Percentiles rank a stretch among this genome's conserved stretches.
Evolutionary conservation across 1,140 invertebrate species (phyloP).

Genomic region (Formica selysi): DNA sequence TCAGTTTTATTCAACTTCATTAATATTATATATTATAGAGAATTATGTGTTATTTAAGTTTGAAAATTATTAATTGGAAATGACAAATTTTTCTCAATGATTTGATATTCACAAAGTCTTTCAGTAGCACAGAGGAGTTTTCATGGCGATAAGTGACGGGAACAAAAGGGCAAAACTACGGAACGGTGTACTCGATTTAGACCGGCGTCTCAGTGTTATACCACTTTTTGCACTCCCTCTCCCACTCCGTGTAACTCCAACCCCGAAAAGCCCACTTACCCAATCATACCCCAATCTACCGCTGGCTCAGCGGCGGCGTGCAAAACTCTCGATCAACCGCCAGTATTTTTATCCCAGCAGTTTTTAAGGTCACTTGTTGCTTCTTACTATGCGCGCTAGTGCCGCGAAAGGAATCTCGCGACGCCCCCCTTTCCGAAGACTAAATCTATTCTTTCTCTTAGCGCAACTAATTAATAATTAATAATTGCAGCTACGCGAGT

Average conservation of each 20-base stretch:
- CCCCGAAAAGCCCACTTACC: slow-evolving; percentile 80
- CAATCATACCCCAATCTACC: slow-evolving; percentile 75
- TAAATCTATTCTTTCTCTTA: neutral
- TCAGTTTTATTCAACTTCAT: slow-evolving; percentile 2
- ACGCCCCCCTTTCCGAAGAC: slow-evolving; percentile 13
- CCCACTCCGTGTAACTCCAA: slow-evolving; percentile 75
- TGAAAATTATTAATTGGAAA: neutral
- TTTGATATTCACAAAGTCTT: neutral
- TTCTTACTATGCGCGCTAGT: slow-evolving; percentile 81
- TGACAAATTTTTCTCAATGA: neutral
- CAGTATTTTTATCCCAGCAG: slow-evolving; percentile 82
- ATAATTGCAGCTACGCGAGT: neutral
- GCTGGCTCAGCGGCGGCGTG: slow-evolving; percentile 77
- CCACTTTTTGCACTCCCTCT: slow-evolving; percentile 50
- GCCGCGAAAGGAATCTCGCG: slow-evolving; percentile 24
- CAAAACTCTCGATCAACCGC: slow-evolving; percentile 84
- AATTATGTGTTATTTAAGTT: neutral
- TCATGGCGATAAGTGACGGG: neutral
- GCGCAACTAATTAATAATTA: slow-evolving; percentile 17
- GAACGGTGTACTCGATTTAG: neutral
- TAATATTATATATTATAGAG: neutral
- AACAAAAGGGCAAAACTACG: slow-evolving; percentile 24
- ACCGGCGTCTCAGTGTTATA: slow-evolving; percentile 45
- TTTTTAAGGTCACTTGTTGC: slow-evolving; percentile 86
- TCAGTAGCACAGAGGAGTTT: neutral